These are phyloP conservation scores for Phyllostomus discolor DNA, from an alignment of 2,113 vertebrate species.

Conservation along the genomic window DNA sequence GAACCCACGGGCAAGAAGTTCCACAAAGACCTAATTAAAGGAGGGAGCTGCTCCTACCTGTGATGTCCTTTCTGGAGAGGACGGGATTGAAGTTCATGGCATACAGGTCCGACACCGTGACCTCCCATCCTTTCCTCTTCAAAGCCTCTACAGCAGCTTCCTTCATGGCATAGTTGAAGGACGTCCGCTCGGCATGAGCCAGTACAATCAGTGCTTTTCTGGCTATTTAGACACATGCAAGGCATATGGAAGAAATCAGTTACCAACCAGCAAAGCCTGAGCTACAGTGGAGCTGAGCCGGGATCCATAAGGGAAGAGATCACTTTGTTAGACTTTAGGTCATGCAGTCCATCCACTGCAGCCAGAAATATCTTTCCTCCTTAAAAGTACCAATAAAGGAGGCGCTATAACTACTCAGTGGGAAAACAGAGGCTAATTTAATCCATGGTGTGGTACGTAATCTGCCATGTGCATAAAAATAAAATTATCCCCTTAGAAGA, in stretches of 20 bases:
- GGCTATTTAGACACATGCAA: background rate
- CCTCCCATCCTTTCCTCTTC: conserved; percentile 76
- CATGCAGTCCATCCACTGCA: background rate
- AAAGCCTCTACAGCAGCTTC: conserved; percentile 77
- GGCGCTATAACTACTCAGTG: background rate
- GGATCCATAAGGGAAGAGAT: background rate
- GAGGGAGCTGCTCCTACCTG: conserved; percentile 60
- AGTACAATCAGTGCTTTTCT: conserved; percentile 81
- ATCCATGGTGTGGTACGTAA: background rate
- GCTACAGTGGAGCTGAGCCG: background rate
- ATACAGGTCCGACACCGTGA: conserved; percentile 86
- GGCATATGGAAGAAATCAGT: background rate
- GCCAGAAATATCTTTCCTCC: background rate
- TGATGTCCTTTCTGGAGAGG: conserved; percentile 81
- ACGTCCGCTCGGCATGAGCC: conserved; percentile 81
- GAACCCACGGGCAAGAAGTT: background rate
- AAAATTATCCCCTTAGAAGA: background rate
- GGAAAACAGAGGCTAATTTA: background rate
- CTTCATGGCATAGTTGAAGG: conserved; percentile 86
- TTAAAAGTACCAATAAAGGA: background rate
- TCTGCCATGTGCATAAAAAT: background rate
- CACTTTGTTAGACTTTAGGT: background rate
- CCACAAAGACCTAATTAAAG: background rate
- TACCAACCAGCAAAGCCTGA: background rate
- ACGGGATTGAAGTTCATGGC: conserved; percentile 83